phyloP scores from a whole-genome alignment of 2,888 invertebrate species.

The Pammene fasciana region DNA sequence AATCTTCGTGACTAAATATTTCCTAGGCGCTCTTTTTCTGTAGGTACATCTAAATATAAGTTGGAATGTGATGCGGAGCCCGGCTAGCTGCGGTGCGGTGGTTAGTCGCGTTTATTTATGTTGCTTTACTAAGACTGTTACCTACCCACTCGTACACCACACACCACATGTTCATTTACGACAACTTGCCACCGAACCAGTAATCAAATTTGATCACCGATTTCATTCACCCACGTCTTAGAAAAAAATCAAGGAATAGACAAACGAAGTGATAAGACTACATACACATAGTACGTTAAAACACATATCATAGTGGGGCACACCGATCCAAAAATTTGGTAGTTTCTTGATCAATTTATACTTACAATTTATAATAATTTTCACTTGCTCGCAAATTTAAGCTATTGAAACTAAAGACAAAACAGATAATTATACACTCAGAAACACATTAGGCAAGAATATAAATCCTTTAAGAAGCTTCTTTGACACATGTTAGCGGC shows the following conservation, averaged over 20 bases:
- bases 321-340: neutral
- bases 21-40: conserved; percentile 26
- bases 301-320: neutral
- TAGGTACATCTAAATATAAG: conserved; percentile 46
- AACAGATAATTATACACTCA: conserved; percentile 41
- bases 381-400: conserved; percentile 23
- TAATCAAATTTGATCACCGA: conserved; percentile 42
- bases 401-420: conserved; percentile 15
- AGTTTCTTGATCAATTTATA: neutral
- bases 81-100: conserved; percentile 54
- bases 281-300: neutral
- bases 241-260: neutral
- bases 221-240: conserved; percentile 23
- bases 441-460: conserved; percentile 48
- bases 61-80: conserved; percentile 36
- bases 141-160: too few species aligned
- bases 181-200: conserved; percentile 72
- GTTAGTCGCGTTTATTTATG: conserved; percentile 77
- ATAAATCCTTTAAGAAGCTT: conserved; percentile 51
- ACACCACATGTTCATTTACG: conserved; percentile 81
- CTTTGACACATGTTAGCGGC: conserved; percentile 57
- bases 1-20: neutral
- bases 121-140: conserved; percentile 77
- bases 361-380: conserved; percentile 9
- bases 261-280: neutral